These are phyloP conservation scores for Aricia artaxerxes DNA, from an alignment of 2,888 invertebrate genomes.

Conservation along the genomic window DNA sequence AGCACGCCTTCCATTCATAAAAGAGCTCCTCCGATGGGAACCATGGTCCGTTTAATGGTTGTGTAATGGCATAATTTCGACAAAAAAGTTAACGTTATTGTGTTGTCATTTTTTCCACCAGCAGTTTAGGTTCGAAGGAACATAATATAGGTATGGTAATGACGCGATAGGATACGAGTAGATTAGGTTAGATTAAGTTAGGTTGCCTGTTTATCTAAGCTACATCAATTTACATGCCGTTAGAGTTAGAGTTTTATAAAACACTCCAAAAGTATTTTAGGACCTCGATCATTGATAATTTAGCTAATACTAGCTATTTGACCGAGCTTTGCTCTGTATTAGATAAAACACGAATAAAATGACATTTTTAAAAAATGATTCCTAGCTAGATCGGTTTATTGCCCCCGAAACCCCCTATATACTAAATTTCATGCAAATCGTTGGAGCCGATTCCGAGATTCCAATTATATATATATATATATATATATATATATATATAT, in stretches of 20 bases:
- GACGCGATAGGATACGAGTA: neutral
- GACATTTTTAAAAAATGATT: no score
- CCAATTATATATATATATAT: no score
- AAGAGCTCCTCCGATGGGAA: conserved; percentile 44
- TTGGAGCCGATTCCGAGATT: no score
- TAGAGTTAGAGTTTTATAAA: neutral
- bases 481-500: no score
- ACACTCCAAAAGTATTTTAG: neutral
- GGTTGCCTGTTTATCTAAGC: neutral
- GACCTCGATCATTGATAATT: no score
- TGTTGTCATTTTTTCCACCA: neutral
- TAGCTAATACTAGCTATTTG: no score
- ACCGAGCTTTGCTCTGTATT: no score
- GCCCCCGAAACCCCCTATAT: no score
- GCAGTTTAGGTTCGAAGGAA: neutral
- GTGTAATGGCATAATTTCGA: conserved; percentile 38
- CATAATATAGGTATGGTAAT: neutral
- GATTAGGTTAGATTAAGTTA: neutral
- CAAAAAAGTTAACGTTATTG: neutral
- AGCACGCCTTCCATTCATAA: conserved; percentile 69
- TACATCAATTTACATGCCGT: neutral
- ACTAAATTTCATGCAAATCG: no score
- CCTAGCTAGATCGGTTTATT: no score
- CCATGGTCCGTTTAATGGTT: conserved; percentile 40
- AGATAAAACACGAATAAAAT: no score